Evolutionary conservation across 2,888 invertebrate species (phyloP), one percentile per base, ranked within the genome.

Genomic region (Lapara coniferarum): DNA sequence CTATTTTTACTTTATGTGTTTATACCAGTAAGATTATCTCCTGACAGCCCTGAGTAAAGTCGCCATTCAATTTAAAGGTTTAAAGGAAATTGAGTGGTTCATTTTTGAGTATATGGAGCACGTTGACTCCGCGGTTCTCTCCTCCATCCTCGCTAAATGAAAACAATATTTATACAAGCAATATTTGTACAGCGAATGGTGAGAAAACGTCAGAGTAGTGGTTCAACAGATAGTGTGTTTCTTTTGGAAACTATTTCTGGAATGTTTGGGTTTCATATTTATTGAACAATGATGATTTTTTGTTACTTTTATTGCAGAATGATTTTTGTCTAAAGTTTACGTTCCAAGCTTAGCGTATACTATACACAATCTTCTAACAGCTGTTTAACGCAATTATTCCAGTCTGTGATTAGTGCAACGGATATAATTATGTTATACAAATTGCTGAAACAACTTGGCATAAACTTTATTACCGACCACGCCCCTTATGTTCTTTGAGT

Each of bases 1-100:
- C 25, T 2, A 25, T 25, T 25, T 25, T 25, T 25, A 25, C 25
- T 25, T 25, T 25, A 2, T 25, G 25, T 25, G 2, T 25, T 1
- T 2, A 25, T 25, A 25, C 25, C 25, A 25, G 25, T 25, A 25
- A 25, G 25, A 19, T 25, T 66, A 30, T 25, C n/a, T 12, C 5
- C 13, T 12, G 53, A 37, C 69, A 59, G 44, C 57, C 71, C 66
- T 66, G 55, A 37, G 37, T 66, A 14, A 25, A n/a, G 72, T 75
- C 72, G 73, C 70, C 72, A 71, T 76, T 75, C 73, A 78, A 76
- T 77, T 77, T 75, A 73, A 77, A 71, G 71, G 72, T 72, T 77
- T 75, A 74, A 69, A 74, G 74, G 75, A 77, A 78, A 78, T 78
- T 74, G 75, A 73, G 73, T 77, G 66, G 71, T 75, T 66, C 70